Conservation (phyloP, 2,888 invertebrate genomes). For the Luperina nickerlii region DNA sequence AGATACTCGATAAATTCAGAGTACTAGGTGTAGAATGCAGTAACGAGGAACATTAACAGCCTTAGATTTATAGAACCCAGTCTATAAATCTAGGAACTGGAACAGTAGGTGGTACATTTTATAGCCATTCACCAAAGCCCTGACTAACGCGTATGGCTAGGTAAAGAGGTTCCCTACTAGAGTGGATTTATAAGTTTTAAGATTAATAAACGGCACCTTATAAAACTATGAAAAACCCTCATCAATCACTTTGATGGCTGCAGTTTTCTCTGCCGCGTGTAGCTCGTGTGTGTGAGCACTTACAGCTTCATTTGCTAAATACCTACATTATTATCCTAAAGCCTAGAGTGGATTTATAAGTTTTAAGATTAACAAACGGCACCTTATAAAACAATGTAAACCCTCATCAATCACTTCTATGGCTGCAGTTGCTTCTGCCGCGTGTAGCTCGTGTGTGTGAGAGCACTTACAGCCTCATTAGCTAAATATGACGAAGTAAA, state of each 20-base stretch:
- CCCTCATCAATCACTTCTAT: neutral
- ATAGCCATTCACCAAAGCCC: too few species aligned
- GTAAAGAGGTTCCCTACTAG: neutral
- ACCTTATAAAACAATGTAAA: neutral
- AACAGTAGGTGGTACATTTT: neutral
- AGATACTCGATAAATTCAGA: constrained; percentile 20
- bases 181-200: neutral
- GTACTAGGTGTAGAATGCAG: neutral
- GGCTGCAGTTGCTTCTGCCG: too few species aligned
- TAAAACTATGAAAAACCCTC: neutral
- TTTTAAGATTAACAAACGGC: neutral
- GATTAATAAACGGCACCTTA: neutral
- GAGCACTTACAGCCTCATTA: too few species aligned
- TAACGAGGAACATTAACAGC: neutral
- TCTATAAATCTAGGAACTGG: neutral
- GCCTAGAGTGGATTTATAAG: neutral
- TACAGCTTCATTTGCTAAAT: too few species aligned
- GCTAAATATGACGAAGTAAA: too few species aligned
- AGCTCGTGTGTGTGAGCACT: too few species aligned
- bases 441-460: too few species aligned
- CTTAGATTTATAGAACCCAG: neutral
- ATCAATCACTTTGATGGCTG: neutral
- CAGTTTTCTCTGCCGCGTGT: too few species aligned
- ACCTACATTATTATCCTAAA: neutral
- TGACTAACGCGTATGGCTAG: neutral